Evolutionary conservation across 2,113 vertebrate genomes (phyloP).

Genomic region (Campylorhamphus procurvoides): DNA sequence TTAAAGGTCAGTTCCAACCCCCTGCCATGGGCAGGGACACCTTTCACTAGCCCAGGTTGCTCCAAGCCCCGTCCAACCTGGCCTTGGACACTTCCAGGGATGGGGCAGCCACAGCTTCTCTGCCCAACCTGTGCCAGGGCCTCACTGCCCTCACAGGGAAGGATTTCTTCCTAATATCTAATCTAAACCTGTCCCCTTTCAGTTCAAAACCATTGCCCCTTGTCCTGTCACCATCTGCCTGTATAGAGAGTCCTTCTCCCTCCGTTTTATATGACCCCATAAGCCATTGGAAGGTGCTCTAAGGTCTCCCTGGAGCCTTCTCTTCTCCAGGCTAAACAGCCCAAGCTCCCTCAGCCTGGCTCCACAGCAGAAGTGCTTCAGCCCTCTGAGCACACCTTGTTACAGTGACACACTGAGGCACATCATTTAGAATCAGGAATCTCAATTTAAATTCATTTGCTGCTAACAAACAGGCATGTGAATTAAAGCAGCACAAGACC

Average conservation of each 20-base stretch:
- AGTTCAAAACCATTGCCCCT: neutral
- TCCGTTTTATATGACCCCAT: neutral
- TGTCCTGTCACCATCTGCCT: neutral
- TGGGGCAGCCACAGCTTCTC: neutral
- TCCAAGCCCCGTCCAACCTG: fast-evolving
- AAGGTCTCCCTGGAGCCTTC: neutral
- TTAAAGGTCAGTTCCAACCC: neutral
- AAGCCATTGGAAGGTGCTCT: neutral
- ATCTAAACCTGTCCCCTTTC: neutral
- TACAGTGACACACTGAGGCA: neutral
- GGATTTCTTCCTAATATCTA: neutral
- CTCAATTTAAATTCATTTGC: neutral
- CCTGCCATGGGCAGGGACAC: neutral
- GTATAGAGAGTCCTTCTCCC: neutral
- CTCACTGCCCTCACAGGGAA: fast-evolving
- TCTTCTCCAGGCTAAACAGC: neutral
- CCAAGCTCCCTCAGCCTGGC: neutral
- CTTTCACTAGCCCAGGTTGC: neutral
- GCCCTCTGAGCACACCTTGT: neutral
- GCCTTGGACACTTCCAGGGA: neutral
- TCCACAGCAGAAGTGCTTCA: neutral
- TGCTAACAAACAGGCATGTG: neutral
- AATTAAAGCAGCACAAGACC: neutral
- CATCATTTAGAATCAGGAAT: neutral
- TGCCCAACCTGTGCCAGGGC: neutral